These are phyloP conservation scores for Enteromius argenteus DNA, from an alignment of 2,797 vertebrate genomes.

Conservation along the genomic window DNA sequence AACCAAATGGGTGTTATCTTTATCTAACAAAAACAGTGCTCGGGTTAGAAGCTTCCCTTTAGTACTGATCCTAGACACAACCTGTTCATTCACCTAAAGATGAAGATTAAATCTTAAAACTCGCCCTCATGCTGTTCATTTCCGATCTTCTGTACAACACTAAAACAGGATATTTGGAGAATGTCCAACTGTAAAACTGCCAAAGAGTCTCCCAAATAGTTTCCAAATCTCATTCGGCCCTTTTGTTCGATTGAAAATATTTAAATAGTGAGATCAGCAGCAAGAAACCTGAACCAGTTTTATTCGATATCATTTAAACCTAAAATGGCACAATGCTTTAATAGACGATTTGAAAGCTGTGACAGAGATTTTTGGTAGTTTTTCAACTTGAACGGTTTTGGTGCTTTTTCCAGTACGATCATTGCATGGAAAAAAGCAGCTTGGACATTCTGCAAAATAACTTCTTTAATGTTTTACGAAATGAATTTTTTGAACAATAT, in stretches of 20 bases:
- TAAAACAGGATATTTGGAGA: not conserved
- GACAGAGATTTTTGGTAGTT: not conserved
- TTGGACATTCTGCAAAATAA: not conserved
- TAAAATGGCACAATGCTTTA: not conserved
- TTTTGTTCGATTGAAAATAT: not conserved
- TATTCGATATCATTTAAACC: not conserved
- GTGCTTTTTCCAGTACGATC: not conserved
- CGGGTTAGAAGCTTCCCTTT: constrained; percentile 28
- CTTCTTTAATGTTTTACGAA: not conserved
- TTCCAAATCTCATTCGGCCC: not conserved
- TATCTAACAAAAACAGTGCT: constrained; percentile 47
- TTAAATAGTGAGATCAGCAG: not conserved
- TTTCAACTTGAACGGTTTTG: not conserved
- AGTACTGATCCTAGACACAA: constrained; percentile 10
- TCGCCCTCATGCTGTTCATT: not conserved
- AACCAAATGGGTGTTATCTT: constrained; percentile 70
- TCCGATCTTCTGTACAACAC: not conserved
- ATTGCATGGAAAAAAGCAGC: not conserved
- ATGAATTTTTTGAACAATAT: not conserved
- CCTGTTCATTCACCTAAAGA: not conserved
- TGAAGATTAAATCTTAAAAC: not conserved
- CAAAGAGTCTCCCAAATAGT: not conserved
- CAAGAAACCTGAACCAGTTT: not conserved
- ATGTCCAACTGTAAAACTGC: not conserved
- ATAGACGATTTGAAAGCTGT: not conserved